phyloP scores from a whole-genome alignment of 2,113 vertebrate species.

The Toxostoma redivivum region DNA sequence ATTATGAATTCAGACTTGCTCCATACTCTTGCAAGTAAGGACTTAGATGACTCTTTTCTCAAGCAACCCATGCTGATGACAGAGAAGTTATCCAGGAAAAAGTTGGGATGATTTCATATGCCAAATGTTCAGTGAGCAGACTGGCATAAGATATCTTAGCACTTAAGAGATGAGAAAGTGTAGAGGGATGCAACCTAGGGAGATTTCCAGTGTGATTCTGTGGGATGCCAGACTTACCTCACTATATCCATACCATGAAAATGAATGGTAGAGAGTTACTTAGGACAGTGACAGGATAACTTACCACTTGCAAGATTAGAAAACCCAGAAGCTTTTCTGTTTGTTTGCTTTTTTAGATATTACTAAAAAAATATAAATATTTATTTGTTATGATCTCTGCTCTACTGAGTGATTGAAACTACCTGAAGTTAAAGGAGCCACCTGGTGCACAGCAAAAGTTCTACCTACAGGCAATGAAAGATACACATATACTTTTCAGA shows the following conservation, averaged over 20 bases:
- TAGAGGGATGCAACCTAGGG: neutral
- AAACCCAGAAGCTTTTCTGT: neutral
- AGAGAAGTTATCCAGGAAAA: neutral
- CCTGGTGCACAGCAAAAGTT: neutral
- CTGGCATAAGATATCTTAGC: neutral
- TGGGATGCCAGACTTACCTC: neutral
- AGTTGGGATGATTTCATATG: neutral
- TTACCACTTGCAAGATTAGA: neutral
- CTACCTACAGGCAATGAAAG: neutral
- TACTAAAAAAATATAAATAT: neutral
- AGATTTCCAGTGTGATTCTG: neutral
- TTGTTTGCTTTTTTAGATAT: neutral
- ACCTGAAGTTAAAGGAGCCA: neutral
- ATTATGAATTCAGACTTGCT: neutral
- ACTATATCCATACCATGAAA: neutral
- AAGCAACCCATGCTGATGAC: neutral
- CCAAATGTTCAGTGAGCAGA: neutral
- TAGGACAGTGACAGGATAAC: neutral
- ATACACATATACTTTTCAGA: neutral
- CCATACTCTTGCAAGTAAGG: neutral
- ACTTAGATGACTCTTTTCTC: neutral
- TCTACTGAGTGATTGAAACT: neutral
- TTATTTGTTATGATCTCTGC: neutral
- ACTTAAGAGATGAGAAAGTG: neutral
- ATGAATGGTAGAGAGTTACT: neutral